phyloP scores from a whole-genome alignment of 2,888 invertebrate genomes.

The Pristionchus entomophagus region DNA sequence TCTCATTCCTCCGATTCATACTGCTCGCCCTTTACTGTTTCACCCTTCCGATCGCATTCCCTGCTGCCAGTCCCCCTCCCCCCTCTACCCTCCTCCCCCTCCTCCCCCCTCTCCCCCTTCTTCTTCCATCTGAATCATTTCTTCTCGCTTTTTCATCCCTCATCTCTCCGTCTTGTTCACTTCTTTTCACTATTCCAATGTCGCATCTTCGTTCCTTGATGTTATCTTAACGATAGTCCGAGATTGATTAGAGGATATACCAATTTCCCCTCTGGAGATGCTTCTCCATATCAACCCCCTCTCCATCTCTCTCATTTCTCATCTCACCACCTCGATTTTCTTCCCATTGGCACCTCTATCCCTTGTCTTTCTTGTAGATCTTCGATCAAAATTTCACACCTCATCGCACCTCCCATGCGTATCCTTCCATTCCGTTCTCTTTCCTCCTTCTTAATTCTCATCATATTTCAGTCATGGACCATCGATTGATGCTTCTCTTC shows the following conservation, averaged over 20 bases:
- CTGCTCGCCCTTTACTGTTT: neutral
- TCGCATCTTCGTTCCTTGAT: neutral
- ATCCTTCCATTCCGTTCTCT: neutral
- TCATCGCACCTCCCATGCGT: neutral
- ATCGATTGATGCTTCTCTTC: neutral
- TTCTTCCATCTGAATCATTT: neutral
- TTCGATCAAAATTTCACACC: no score
- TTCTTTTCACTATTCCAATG: neutral
- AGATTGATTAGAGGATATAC: neutral
- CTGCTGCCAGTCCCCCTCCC: neutral
- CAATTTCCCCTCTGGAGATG: neutral
- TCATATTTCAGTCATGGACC: constrained; percentile 4
- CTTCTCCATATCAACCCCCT: neutral
- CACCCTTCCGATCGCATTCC: neutral
- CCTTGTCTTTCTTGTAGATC: neutral
- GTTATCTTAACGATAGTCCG: neutral
- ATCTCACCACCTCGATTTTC: neutral
- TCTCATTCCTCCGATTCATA: no score
- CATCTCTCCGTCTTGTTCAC: neutral
- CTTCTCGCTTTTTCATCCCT: neutral
- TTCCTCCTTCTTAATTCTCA: no score
- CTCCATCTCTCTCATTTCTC: neutral
- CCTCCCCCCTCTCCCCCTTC: neutral
- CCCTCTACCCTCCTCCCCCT: neutral
- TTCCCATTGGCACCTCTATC: neutral